phyloP scores from a whole-genome alignment of 2,113 vertebrate genomes.

The Heteronetta atricapilla region DNA sequence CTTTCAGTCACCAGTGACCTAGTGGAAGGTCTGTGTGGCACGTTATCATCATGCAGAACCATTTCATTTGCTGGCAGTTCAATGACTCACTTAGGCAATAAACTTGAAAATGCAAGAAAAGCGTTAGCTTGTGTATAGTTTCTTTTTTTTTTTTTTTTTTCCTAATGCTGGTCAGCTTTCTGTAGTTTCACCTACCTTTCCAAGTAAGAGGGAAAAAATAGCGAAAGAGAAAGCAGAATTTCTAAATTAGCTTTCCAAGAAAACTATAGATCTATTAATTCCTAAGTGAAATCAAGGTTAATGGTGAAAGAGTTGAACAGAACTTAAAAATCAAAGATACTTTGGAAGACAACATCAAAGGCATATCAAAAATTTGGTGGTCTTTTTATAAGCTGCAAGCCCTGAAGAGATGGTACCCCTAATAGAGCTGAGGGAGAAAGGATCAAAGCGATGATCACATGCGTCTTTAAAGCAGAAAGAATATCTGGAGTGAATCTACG shows the following conservation, averaged over 20 bases:
- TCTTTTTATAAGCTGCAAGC: slow-evolving; percentile 68
- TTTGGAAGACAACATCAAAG: slow-evolving; percentile 70
- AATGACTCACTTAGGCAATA: neutral
- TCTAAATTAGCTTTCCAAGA: slow-evolving; percentile 48
- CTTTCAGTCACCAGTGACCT: neutral
- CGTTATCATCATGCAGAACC: slow-evolving; percentile 8
- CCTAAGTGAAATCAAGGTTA: slow-evolving; percentile 53
- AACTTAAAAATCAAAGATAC: slow-evolving; percentile 72
- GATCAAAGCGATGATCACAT: slow-evolving; percentile 67
- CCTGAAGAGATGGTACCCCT: slow-evolving; percentile 58
- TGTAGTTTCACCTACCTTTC: neutral
- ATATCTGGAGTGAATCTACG: slow-evolving; percentile 60
- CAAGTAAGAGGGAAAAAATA: neutral
- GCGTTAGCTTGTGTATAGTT: neutral
- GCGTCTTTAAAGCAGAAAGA: slow-evolving; percentile 66
- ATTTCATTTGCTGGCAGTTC: slow-evolving; percentile 12
- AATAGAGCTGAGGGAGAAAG: slow-evolving; percentile 56
- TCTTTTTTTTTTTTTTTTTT: slow-evolving; percentile 13
- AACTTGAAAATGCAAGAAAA: neutral
- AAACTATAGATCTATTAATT: slow-evolving; percentile 53
- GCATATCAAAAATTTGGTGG: slow-evolving; percentile 67
- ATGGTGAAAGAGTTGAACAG: slow-evolving; percentile 53
- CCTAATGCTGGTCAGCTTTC: neutral
- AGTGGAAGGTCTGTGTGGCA: neutral
- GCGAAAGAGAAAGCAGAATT: slow-evolving; percentile 34